These are phyloP conservation scores for Accipiter cooperii DNA, from an alignment of 2,113 vertebrate genomes.

Conservation along the genomic window DNA sequence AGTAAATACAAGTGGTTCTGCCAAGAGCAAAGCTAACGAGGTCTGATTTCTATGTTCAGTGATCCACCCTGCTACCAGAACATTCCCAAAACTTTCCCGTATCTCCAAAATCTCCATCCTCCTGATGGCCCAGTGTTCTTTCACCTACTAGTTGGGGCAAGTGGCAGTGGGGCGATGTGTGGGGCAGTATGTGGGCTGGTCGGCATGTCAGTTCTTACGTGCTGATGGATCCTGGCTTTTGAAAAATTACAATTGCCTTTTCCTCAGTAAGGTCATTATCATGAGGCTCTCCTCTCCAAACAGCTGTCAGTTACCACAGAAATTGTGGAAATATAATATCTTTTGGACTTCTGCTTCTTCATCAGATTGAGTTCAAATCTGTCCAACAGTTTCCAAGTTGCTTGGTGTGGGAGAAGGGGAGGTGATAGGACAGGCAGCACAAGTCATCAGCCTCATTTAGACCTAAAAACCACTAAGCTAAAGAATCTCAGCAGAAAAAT, in stretches of 20 bases:
- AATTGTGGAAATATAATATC: background rate
- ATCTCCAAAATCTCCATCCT: background rate
- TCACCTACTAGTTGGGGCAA: background rate
- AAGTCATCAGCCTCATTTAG: background rate
- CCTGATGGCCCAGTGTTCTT: background rate
- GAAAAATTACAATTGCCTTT: background rate
- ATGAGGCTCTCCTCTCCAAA: background rate
- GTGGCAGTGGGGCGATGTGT: background rate
- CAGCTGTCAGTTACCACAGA: conserved; percentile 35
- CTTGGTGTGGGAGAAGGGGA: background rate
- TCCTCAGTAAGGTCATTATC: background rate
- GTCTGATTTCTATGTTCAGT: background rate
- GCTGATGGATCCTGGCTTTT: background rate
- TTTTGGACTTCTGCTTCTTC: conserved; percentile 18
- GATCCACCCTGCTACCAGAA: background rate
- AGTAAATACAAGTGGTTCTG: background rate
- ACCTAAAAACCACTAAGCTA: background rate
- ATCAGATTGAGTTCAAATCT: background rate
- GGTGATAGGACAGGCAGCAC: background rate
- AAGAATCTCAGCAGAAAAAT: background rate
- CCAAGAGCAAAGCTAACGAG: background rate
- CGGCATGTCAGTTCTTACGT: background rate
- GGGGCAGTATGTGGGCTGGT: background rate
- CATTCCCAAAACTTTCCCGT: background rate
- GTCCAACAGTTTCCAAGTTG: background rate